Conservation (phyloP, 2,888 invertebrate genomes). For the Pollenia angustigena region DNA sequence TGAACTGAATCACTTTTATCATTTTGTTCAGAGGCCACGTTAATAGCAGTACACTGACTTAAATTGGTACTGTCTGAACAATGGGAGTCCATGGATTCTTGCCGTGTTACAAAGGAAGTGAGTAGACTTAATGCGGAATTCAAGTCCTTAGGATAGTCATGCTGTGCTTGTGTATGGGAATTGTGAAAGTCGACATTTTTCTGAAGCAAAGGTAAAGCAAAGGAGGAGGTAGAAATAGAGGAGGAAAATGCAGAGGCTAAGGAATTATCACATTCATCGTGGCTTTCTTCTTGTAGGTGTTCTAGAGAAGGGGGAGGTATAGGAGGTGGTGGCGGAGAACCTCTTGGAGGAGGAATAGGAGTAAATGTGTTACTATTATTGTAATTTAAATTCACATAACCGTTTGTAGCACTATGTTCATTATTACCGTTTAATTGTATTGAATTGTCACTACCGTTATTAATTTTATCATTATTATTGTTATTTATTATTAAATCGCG, state of each 20-base stretch:
- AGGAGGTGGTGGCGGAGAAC: constrained; percentile 63
- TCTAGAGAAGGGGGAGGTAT: constrained; percentile 60
- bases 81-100: constrained; percentile 87
- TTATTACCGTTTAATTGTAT: constrained; percentile 68
- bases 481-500: constrained; percentile 80
- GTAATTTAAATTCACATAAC: constrained; percentile 56
- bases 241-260: constrained; percentile 15
- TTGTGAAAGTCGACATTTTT: constrained; percentile 63
- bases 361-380: constrained; percentile 59
- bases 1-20: constrained; percentile 70
- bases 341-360: constrained; percentile 45
- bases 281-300: constrained; percentile 37
- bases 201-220: constrained; percentile 61
- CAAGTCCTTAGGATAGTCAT: constrained; percentile 38
- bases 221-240: constrained; percentile 42
- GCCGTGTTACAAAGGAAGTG: constrained; percentile 81
- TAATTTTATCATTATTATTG: constrained; percentile 38
- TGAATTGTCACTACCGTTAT: constrained; percentile 61
- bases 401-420: constrained; percentile 67
- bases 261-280: constrained; percentile 35
- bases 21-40: constrained; percentile 78
- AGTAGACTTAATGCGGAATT: constrained; percentile 42
- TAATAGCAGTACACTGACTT: constrained; percentile 88
- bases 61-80: constrained; percentile 87
- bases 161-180: constrained; percentile 51